Evolutionary conservation across 2,797 vertebrate genomes (phyloP).

Genomic region (Calcarius lapponicus): DNA sequence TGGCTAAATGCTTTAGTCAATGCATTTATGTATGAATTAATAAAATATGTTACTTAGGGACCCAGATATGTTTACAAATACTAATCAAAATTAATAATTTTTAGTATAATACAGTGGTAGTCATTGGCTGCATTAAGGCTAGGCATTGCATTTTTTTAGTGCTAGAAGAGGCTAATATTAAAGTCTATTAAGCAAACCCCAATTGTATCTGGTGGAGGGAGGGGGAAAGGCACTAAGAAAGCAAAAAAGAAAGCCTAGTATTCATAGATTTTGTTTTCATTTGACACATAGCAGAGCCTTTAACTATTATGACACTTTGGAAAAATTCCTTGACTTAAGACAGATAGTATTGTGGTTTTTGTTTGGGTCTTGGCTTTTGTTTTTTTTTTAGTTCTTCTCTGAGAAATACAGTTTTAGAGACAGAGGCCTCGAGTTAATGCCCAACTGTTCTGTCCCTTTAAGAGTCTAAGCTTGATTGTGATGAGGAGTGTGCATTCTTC

Average conservation of each 20-base stretch:
- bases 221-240: background rate
- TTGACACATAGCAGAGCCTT: background rate
- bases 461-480: background rate
- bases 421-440: background rate
- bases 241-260: background rate
- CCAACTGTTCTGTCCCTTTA: slow-evolving; percentile 5
- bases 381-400: background rate
- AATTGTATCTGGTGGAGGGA: background rate
- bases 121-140: background rate
- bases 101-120: background rate
- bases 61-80: background rate
- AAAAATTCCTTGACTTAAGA: background rate
- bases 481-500: background rate
- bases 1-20: background rate
- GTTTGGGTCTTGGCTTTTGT: background rate
- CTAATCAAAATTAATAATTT: background rate
- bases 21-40: background rate
- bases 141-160: background rate
- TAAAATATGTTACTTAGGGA: background rate
- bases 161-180: background rate
- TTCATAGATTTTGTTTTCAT: background rate
- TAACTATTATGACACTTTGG: background rate
- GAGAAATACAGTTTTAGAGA: background rate
- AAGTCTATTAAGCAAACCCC: background rate
- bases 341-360: background rate